Base-by-base conservation (phyloP, 2,888 invertebrate species). In the Plebejus anna region DNA sequence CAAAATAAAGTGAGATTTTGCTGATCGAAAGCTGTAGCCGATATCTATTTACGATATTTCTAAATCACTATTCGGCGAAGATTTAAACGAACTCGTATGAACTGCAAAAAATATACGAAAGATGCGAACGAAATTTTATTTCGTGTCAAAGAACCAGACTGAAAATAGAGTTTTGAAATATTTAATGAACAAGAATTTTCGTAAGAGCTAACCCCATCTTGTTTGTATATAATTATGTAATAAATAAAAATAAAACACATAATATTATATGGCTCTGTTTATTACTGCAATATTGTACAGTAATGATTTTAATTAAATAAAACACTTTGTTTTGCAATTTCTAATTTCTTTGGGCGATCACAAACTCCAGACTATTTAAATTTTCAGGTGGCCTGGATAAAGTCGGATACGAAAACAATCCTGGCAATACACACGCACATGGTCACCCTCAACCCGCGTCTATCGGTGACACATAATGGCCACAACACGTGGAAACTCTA, bases 401-500 rank as follows among this genome's bases (percentile, higher is more conserved):
- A 98, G 89, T 97, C 97, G 28, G 98, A 98, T 89, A 96, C 97
- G 80, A 97, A 97, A 92, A 97, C 97, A 77, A 98, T 98, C 84
- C 94, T 98, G 81, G 97, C 97, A 71, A 97, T 97, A 85, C 97
- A 97, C 90, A 98, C 97, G 75, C 97, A 97, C 89, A 97, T 98
- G 96, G 97, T 98, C 83, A 97, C 97, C 72, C 95, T 97, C 87
- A 98, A 98, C 92, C 96, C 96, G 77, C 95, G 98, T 78, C 94
- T 98, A 85, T 96, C 96, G 76, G 98, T 98, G 82, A 97, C 97
- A 80, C 98, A 97, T 94, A 98, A 98, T 89, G 98, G 98, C 42
- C 98, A 98, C 94, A 97, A 98, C 91, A 97, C 97, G 82, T 98
- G 98, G 98, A 97, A 97, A 91, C 95, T 98, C 84, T 97, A 97